These are phyloP conservation scores for Lophius americanus DNA, from an alignment of 2,797 vertebrate species.

Conservation along the genomic window DNA sequence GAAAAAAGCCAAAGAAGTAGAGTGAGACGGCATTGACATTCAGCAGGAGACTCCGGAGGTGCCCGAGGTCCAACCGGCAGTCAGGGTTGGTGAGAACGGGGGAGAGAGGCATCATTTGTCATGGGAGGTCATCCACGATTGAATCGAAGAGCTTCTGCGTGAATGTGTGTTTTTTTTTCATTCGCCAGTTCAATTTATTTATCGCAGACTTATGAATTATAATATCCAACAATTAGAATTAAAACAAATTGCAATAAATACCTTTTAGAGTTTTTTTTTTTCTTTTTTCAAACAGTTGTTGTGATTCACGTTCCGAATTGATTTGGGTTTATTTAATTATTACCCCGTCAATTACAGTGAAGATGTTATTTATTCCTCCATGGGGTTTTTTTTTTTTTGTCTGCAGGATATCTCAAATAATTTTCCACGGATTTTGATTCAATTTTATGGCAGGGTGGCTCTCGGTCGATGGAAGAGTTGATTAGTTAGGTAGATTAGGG, in stretches of 20 bases:
- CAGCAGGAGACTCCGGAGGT: constrained; percentile 45
- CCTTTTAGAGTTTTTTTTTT: too few species aligned
- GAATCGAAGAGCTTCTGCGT: background rate
- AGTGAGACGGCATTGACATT: constrained; percentile 66
- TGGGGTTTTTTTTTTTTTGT: too few species aligned
- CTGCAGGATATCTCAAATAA: too few species aligned
- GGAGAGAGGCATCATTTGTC: constrained; percentile 10
- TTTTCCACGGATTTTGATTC: too few species aligned
- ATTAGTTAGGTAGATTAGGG: too few species aligned
- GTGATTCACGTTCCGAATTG: too few species aligned
- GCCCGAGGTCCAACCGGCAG: constrained; percentile 27
- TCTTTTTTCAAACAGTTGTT: background rate
- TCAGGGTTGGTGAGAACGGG: constrained; percentile 6
- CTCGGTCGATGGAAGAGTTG: too few species aligned
- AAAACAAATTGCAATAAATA: background rate
- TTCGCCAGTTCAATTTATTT: background rate
- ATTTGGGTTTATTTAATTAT: too few species aligned
- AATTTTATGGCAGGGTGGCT: too few species aligned
- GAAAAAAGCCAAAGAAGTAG: constrained; percentile 58
- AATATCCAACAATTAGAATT: background rate
- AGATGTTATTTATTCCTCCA: too few species aligned
- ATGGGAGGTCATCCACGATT: background rate
- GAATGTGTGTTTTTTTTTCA: constrained; percentile 3
- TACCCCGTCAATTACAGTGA: too few species aligned
- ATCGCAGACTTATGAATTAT: background rate